Conservation (phyloP, 2,888 invertebrate genomes). For the Campoletis raptor region DNA sequence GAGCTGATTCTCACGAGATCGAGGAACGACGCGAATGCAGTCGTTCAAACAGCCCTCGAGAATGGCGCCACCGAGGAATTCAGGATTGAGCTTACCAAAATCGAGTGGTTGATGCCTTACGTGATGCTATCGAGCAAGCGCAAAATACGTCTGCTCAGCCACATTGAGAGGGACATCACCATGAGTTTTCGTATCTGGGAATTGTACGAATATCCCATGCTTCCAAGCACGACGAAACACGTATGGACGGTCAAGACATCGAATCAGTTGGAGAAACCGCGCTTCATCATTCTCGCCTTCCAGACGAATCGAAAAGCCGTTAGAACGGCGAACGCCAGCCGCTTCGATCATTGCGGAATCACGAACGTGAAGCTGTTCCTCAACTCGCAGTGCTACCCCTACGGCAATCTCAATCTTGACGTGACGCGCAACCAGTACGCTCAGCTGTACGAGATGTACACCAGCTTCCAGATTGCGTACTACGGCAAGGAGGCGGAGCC, state of each 20-base stretch:
- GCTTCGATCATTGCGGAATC: background rate
- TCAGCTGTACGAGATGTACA: background rate
- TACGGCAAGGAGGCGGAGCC: conserved; percentile 9
- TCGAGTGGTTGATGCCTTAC: conserved; percentile 56
- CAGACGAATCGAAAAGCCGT: conserved; percentile 62
- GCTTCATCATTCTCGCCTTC: conserved; percentile 46
- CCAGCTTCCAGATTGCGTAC: conserved; percentile 65
- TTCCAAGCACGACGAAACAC: conserved; percentile 77
- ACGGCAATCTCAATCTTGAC: background rate
- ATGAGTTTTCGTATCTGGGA: conserved; percentile 79
- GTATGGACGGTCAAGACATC: conserved; percentile 78
- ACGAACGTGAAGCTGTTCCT: background rate
- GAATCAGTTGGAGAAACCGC: conserved; percentile 54
- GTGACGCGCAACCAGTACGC: too few species aligned
- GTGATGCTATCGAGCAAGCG: conserved; percentile 41
- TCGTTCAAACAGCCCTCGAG: conserved; percentile 69
- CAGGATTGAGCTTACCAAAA: conserved; percentile 54
- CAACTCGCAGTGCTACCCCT: conserved; percentile 42
- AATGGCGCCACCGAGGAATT: conserved; percentile 69
- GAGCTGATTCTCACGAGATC: conserved; percentile 75
- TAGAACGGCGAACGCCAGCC: too few species aligned
- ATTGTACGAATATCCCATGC: conserved; percentile 79
- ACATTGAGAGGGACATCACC: conserved; percentile 59
- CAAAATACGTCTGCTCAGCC: conserved; percentile 39
- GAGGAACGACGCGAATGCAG: conserved; percentile 71